These are phyloP conservation scores for Galeopterus variegatus DNA, from an alignment of 2,113 vertebrate genomes.

Conservation along the genomic window DNA sequence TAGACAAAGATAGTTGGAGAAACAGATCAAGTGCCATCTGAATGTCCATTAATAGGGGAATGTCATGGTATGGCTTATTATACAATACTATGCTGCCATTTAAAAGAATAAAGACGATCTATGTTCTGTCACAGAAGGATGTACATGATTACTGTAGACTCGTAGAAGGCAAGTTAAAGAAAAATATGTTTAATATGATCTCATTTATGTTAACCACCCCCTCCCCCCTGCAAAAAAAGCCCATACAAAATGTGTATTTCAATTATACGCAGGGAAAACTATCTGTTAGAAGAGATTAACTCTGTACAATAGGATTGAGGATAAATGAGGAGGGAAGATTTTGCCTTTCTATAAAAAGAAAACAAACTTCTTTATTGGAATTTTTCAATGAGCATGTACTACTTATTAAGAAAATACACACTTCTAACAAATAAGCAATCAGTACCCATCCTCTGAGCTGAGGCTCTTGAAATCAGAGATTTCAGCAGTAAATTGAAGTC, in stretches of 20 bases:
- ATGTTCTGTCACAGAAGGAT: not conserved
- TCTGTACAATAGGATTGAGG: not conserved
- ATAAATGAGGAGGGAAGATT: not conserved
- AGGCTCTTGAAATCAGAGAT: not conserved
- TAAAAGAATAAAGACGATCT: not conserved
- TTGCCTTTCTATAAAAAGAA: not conserved
- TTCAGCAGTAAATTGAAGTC: not conserved
- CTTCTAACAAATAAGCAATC: not conserved
- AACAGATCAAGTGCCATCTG: not conserved
- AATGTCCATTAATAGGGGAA: not conserved
- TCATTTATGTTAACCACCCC: not conserved
- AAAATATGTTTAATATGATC: not conserved
- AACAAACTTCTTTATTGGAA: not conserved
- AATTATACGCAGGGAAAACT: conserved; percentile 17
- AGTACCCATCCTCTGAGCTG: not conserved
- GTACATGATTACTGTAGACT: not conserved
- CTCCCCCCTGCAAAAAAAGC: not conserved
- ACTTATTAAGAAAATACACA: conserved; percentile 24
- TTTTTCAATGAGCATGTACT: conserved; percentile 3
- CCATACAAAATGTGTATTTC: not conserved
- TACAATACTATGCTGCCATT: not conserved
- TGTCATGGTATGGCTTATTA: not conserved
- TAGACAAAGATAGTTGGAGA: not conserved
- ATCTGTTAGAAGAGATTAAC: not conserved
- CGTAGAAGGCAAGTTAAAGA: not conserved